A percentile compares a stretch with the other conserved stretches of the same genome.
These are phyloP conservation scores for Pelosia muscerda DNA, from an alignment of 2,888 invertebrate species.

Conservation along the genomic window DNA sequence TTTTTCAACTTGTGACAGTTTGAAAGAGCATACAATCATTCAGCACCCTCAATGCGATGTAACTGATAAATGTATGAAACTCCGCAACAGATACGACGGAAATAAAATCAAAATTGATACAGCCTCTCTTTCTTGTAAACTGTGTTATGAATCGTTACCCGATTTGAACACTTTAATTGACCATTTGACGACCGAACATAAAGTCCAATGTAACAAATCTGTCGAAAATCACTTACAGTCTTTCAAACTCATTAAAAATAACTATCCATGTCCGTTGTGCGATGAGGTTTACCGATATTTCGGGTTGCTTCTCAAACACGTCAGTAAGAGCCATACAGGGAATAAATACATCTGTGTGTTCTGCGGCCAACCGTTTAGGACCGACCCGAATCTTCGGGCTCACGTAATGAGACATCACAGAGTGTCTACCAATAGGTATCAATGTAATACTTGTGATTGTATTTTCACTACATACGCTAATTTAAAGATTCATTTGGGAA, in stretches of 20 bases:
- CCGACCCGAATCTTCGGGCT: conserved; percentile 68
- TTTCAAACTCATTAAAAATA: conserved; percentile 66
- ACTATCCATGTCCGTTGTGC: conserved; percentile 70
- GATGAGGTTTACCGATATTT: conserved; percentile 67
- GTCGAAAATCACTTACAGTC: conserved; percentile 62
- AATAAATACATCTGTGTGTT: conserved; percentile 72
- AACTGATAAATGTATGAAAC: conserved; percentile 66
- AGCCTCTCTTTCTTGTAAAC: conserved; percentile 66
- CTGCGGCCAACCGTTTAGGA: conserved; percentile 70
- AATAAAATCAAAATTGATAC: conserved; percentile 73
- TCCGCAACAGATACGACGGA: conserved; percentile 69
- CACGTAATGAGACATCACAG: conserved; percentile 67
- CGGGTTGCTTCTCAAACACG: conserved; percentile 65
- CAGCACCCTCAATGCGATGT: conserved; percentile 74
- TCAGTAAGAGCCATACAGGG: conserved; percentile 66
- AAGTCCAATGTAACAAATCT: conserved; percentile 56
- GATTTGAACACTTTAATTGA: conserved; percentile 61
- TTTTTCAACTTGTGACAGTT: conserved; percentile 66
- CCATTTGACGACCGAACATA: conserved; percentile 65
- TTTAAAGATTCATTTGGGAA: conserved; percentile 65
- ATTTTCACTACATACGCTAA: conserved; percentile 59
- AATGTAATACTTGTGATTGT: conserved; percentile 62
- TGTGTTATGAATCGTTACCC: conserved; percentile 60
- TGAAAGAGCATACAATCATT: conserved; percentile 67
- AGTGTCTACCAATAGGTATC: conserved; percentile 47